Percentiles rank a stretch among this genome's conserved stretches.
Evolutionary conservation across 2,888 invertebrate genomes (phyloP).

Genomic region (Agonopterix arenella): DNA sequence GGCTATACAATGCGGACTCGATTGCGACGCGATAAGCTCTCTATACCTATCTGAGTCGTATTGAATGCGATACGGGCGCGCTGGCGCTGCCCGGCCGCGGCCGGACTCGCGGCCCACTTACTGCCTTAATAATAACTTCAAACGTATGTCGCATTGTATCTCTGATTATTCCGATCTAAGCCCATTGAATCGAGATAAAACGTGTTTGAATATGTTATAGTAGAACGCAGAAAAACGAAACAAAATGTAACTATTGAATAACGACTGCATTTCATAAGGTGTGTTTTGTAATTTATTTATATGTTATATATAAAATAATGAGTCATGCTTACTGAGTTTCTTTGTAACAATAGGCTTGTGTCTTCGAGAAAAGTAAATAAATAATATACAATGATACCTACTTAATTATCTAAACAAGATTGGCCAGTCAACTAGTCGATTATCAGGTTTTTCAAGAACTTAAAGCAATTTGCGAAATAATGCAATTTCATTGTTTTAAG

Average conservation of each 20-base stretch:
- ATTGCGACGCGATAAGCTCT: conserved; percentile 71
- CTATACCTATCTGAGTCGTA: conserved; percentile 57
- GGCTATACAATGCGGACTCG: conserved; percentile 72
- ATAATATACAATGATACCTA: background rate
- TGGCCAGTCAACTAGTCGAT: conserved; percentile 43
- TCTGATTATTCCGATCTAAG: conserved; percentile 68
- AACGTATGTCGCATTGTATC: conserved; percentile 69
- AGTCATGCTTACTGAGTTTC: conserved; percentile 5
- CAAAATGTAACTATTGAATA: conserved; percentile 22
- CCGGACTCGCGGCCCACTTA: conserved; percentile 45
- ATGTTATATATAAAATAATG: conserved; percentile 5
- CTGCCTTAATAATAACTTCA: conserved; percentile 69
- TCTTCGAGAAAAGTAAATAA: conserved; percentile 1
- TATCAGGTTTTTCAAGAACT: conserved; percentile 60
- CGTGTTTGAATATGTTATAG: conserved; percentile 43
- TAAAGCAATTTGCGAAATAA: conserved; percentile 40
- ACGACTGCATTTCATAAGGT: conserved; percentile 14
- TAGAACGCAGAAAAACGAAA: conserved; percentile 31
- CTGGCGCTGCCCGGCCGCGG: conserved; percentile 17
- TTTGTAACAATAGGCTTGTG: background rate
- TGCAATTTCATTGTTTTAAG: conserved; percentile 47
- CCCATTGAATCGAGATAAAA: conserved; percentile 63
- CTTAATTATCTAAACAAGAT: conserved; percentile 37
- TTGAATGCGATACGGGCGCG: conserved; percentile 55
- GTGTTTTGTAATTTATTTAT: too few relatives aligned